phyloP scores from a whole-genome alignment of 2,113 vertebrate genomes.

The Rallus limicola region DNA sequence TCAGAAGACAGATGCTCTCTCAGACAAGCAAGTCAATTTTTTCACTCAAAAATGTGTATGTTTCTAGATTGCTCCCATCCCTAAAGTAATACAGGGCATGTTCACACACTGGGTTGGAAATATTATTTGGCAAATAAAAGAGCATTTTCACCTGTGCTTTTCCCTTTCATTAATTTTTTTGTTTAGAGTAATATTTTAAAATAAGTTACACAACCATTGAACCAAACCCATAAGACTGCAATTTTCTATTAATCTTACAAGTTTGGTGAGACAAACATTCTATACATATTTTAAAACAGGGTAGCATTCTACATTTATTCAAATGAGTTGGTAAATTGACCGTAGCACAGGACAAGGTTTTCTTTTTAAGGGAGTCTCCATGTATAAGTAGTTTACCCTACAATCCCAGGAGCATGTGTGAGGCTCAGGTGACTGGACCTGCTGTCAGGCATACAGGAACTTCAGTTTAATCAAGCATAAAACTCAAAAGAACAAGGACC shows the following conservation, averaged over 20 bases:
- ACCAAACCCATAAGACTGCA: background rate
- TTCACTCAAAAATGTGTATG: background rate
- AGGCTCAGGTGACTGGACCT: background rate
- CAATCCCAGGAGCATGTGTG: background rate
- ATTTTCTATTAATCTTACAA: background rate
- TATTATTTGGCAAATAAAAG: background rate
- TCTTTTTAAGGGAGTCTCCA: slow-evolving; percentile 22
- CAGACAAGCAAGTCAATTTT: background rate
- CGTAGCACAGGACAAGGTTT: slow-evolving; percentile 11
- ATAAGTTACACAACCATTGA: background rate
- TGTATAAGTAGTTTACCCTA: background rate
- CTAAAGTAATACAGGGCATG: background rate
- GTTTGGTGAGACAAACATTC: background rate
- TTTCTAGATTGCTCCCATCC: background rate
- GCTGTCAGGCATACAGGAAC: background rate
- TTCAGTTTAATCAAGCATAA: background rate
- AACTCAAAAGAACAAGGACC: background rate
- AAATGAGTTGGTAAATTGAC: slow-evolving; percentile 47
- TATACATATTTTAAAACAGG: slow-evolving; percentile 45
- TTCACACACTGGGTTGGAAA: background rate
- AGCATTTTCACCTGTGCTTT: background rate
- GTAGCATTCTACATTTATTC: slow-evolving; percentile 43
- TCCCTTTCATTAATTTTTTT: background rate
- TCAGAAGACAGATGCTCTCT: background rate
- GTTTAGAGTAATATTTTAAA: background rate